Percentiles rank a stretch among this genome's conserved stretches.
Conservation (phyloP, 2,888 invertebrate genomes). For the Sepiola atlantica region DNA sequence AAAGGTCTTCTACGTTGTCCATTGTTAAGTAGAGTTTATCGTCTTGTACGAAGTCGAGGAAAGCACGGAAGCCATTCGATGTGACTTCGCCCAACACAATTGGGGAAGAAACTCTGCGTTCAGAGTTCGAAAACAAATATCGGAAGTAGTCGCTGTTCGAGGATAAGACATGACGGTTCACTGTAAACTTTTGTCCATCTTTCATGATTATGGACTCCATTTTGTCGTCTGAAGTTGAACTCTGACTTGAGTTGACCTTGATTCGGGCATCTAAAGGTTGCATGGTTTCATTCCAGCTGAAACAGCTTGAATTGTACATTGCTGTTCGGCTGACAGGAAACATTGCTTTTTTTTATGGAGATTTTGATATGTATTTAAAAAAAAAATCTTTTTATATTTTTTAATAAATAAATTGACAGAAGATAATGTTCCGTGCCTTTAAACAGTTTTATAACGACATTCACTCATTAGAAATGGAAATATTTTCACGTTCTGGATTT, state of each 20-base stretch:
- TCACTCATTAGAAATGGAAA: not conserved
- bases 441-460: not conserved
- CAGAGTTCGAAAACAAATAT: not conserved
- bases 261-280: conserved; percentile 18
- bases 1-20: conserved; percentile 15
- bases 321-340: not conserved
- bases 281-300: not conserved
- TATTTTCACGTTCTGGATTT: not conserved
- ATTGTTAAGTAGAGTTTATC: not conserved
- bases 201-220: not conserved
- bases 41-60: not conserved
- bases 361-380: too few species aligned
- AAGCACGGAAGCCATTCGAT: not conserved
- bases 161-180: not conserved
- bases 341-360: too few species aligned
- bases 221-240: not conserved
- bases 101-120: not conserved
- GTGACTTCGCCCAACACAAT: not conserved
- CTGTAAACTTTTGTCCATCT: not conserved
- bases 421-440: not conserved
- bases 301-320: not conserved
- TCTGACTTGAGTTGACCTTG: not conserved
- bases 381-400: not conserved
- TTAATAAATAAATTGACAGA: not conserved
- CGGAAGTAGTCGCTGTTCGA: conserved; percentile 22